phyloP scores from a whole-genome alignment of 2,797 vertebrate genomes.

The Odontamblyopus lacepedii region DNA sequence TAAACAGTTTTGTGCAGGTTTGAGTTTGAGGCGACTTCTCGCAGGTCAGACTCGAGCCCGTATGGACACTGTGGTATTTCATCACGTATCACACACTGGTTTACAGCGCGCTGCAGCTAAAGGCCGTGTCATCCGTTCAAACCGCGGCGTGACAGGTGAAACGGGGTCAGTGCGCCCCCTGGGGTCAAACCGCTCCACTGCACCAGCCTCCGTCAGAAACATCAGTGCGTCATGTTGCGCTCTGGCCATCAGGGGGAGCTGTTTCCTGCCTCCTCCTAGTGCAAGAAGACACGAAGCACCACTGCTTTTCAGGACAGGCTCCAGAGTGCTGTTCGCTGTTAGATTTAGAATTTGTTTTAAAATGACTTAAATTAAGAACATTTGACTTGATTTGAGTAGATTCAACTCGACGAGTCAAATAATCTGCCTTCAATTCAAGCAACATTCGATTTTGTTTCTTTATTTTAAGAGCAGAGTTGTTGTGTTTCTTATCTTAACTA shows the following conservation, averaged over 20 bases:
- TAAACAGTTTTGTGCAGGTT: no score
- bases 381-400: no score
- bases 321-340: no score
- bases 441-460: no score
- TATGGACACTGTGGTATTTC: background rate
- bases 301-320: background rate
- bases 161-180: slow-evolving; percentile 26
- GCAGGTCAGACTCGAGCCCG: no score
- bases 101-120: slow-evolving; percentile 6
- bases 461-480: no score
- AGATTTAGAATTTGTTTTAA: no score
- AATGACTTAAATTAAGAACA: no score
- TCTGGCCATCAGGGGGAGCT: slow-evolving; percentile 69
- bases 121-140: slow-evolving; percentile 34
- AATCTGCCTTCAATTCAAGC: no score
- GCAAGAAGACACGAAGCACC: background rate
- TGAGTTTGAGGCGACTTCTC: no score
- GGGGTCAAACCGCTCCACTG: background rate
- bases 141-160: slow-evolving; percentile 44
- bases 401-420: no score
- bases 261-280: slow-evolving; percentile 36
- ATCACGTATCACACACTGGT: slow-evolving; percentile 24
- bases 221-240: slow-evolving; percentile 31
- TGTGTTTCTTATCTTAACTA: no score
- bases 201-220: slow-evolving; percentile 24